Evolutionary conservation across 64 coral and sea anemone species (phyloP).

Genomic region (Actinia tenebrosa): DNA sequence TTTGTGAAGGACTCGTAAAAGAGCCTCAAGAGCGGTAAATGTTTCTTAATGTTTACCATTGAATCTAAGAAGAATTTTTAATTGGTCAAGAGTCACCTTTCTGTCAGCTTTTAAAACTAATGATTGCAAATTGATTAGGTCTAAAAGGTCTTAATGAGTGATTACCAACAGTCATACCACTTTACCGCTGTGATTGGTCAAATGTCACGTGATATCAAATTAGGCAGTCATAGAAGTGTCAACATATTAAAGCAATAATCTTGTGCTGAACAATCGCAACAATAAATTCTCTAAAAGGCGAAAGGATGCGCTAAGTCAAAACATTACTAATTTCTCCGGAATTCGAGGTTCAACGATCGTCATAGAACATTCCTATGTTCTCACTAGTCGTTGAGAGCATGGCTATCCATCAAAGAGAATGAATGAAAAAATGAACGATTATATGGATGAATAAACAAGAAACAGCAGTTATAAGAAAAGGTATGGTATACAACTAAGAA

Average conservation of each 20-base stretch:
- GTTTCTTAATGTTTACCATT: background rate
- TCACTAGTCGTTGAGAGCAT: background rate
- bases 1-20: background rate
- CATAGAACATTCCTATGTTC: background rate
- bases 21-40: conserved; percentile 8
- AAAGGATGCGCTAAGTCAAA: background rate
- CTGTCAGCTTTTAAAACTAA: conserved; percentile 12
- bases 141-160: conserved; percentile 22
- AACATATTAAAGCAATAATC: background rate
- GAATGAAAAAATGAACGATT: background rate
- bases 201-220: conserved; percentile 10
- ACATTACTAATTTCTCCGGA: background rate
- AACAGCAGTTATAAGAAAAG: background rate
- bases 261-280: background rate
- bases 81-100: conserved; percentile 19
- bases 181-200: background rate
- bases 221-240: background rate
- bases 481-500: background rate
- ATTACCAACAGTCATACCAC: conserved; percentile 1
- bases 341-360: background rate
- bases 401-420: background rate
- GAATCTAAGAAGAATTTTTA: conserved; percentile 1
- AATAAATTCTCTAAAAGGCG: background rate
- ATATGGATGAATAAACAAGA: background rate
- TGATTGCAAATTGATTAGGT: conserved; percentile 18